phyloP scores from a whole-genome alignment of 2,888 invertebrate genomes.

The Uloborus plumipes region DNA sequence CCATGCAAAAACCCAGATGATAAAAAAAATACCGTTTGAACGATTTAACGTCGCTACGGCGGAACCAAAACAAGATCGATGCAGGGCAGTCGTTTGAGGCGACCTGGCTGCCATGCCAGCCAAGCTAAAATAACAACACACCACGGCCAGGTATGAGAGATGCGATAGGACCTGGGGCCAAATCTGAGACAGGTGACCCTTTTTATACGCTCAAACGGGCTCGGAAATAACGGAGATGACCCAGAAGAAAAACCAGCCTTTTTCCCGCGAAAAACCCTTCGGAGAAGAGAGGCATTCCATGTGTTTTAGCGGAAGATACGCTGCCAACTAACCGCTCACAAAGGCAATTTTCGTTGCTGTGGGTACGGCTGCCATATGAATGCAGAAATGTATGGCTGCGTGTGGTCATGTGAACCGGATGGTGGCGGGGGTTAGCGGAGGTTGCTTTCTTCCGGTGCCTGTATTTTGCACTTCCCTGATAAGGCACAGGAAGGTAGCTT shows the following conservation, averaged over 20 bases:
- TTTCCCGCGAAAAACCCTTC: constrained; percentile 2
- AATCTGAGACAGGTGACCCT: constrained; percentile 49
- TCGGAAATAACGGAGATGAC: constrained; percentile 35
- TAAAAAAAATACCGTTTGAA: constrained; percentile 5
- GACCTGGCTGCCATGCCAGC: constrained; percentile 43
- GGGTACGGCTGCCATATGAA: constrained; percentile 36
- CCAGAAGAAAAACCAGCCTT: constrained; percentile 18
- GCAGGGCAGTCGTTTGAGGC: constrained; percentile 17
- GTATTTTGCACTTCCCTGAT: constrained; percentile 60
- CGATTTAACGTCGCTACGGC: constrained; percentile 8
- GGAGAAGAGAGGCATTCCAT: constrained; percentile 19
- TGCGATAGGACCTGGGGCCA: constrained; percentile 23
- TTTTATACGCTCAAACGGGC: constrained; percentile 52
- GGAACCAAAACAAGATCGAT: constrained; percentile 59
- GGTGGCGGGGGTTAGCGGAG: constrained; percentile 23
- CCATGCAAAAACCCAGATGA: constrained; percentile 26
- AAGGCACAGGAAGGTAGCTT: constrained; percentile 54
- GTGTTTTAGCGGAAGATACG: constrained; percentile 16
- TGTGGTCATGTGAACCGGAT: constrained; percentile 59
- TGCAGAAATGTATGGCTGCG: constrained; percentile 36
- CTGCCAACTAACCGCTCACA: constrained; percentile 9
- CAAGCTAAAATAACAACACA: constrained; percentile 55
- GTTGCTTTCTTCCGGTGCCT: constrained; percentile 48
- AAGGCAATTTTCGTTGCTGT: constrained; percentile 29
- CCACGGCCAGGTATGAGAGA: constrained; percentile 27